These are phyloP conservation scores for Drosophila leontia DNA, from an alignment of 1,140 invertebrate genomes.

Conservation along the genomic window DNA sequence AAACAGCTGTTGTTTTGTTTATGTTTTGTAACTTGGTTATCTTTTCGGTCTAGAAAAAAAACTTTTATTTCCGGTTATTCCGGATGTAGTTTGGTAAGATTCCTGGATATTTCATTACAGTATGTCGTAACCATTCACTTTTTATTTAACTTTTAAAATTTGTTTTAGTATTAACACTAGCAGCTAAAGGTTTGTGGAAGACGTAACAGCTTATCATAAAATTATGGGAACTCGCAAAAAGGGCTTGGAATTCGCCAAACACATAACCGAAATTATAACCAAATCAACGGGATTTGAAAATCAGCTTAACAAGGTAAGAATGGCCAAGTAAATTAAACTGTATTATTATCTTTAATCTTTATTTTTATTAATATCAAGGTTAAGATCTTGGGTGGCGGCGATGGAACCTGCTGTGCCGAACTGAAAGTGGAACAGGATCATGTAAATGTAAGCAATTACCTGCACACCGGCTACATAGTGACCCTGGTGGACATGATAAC, in stretches of 20 bases:
- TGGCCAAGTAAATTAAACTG: not conserved
- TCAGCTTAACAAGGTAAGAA: not conserved
- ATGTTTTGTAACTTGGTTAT: not conserved
- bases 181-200: not conserved
- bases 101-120: not conserved
- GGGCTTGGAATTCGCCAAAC: slow-evolving; percentile 74
- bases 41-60: not conserved
- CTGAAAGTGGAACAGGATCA: slow-evolving; percentile 92
- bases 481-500: slow-evolving; percentile 94
- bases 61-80: not conserved
- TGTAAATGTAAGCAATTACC: slow-evolving; percentile 89
- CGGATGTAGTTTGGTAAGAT: not conserved
- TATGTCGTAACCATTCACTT: not conserved
- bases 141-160: not conserved
- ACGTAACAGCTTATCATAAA: slow-evolving; percentile 9
- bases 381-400: slow-evolving; percentile 88
- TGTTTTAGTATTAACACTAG: not conserved
- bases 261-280: slow-evolving; percentile 72
- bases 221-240: slow-evolving; percentile 73
- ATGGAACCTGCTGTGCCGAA: slow-evolving; percentile 90
- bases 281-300: slow-evolving; percentile 49
- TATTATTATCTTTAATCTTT: not conserved
- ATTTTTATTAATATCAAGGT: slow-evolving; percentile 86
- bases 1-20: slow-evolving; percentile 21
- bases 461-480: slow-evolving; percentile 94